Conservation (phyloP, 1,140 invertebrate species). For the Diabrotica virgifera region DNA sequence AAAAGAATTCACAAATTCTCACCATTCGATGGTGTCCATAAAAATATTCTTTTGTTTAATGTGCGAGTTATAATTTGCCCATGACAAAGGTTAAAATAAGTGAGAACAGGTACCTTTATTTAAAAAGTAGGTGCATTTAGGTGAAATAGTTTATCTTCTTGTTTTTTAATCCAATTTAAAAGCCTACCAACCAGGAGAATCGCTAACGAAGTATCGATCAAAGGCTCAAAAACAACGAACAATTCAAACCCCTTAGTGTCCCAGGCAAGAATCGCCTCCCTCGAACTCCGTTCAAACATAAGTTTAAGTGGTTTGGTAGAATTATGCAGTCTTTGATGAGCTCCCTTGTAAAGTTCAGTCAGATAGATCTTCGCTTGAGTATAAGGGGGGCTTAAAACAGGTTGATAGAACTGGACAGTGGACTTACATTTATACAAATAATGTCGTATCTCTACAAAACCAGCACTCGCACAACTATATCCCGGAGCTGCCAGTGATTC, state of each 20-base stretch:
- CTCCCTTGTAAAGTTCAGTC: slow-evolving; percentile 68
- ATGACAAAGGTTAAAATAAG: too few relatives aligned
- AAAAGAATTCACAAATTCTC: too few relatives aligned
- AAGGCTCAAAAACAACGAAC: slow-evolving; percentile 88
- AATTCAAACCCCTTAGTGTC: slow-evolving; percentile 90
- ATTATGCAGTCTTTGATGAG: slow-evolving; percentile 79
- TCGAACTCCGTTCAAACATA: slow-evolving; percentile 77
- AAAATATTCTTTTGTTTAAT: too few relatives aligned
- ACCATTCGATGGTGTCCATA: too few relatives aligned
- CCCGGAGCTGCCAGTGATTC: slow-evolving; percentile 70
- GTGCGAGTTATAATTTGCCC: too few relatives aligned
- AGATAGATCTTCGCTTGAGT: slow-evolving; percentile 59
- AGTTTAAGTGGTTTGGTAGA: slow-evolving; percentile 79
- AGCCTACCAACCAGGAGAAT: slow-evolving; percentile 87
- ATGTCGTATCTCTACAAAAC: slow-evolving; percentile 83
- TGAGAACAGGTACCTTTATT: neutral
- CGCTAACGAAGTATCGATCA: slow-evolving; percentile 80
- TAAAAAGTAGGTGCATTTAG: slow-evolving; percentile 58
- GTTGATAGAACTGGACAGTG: slow-evolving; percentile 85
- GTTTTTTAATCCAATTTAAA: slow-evolving; percentile 90
- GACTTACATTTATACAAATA: slow-evolving; percentile 93
- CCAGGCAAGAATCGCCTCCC: slow-evolving; percentile 90
- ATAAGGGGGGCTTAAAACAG: slow-evolving; percentile 73
- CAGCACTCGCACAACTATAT: slow-evolving; percentile 65
- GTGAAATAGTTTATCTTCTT: slow-evolving; percentile 91